These are phyloP conservation scores for Crocidura indochinensis DNA, from an alignment of 2,797 vertebrate species.

Conservation along the genomic window DNA sequence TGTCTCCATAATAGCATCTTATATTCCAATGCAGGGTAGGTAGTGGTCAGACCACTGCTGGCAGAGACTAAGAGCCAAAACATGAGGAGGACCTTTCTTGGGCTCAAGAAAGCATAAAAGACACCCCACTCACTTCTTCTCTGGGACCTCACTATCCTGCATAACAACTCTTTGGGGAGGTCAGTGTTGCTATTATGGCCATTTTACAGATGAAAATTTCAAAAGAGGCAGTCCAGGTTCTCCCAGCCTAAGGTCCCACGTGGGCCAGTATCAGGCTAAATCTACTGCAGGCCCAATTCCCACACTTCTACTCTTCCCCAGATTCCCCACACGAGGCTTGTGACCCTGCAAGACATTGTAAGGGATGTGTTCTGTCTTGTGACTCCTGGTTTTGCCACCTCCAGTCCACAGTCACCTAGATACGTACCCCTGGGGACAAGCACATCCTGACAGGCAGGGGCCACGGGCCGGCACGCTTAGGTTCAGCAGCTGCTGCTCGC, in stretches of 20 bases:
- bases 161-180: too few species aligned
- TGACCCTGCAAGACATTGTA: background rate
- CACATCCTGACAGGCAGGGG: constrained; percentile 95
- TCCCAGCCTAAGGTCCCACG: background rate
- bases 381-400: background rate
- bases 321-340: background rate
- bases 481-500: constrained; percentile 96
- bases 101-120: too few species aligned
- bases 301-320: background rate
- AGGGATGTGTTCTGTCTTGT: background rate
- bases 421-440: constrained; percentile 95
- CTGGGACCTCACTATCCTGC: too few species aligned
- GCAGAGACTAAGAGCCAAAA: too few species aligned
- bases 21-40: too few species aligned
- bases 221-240: background rate
- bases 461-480: constrained; percentile 93
- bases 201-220: too few species aligned
- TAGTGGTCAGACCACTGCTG: too few species aligned
- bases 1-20: too few species aligned
- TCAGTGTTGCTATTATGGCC: too few species aligned
- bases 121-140: too few species aligned
- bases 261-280: background rate
- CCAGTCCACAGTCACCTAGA: background rate
- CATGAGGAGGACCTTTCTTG: too few species aligned
- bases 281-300: background rate